Evolutionary conservation across 2,113 vertebrate genomes (phyloP).

Genomic region (Oplegnathus fasciatus): DNA sequence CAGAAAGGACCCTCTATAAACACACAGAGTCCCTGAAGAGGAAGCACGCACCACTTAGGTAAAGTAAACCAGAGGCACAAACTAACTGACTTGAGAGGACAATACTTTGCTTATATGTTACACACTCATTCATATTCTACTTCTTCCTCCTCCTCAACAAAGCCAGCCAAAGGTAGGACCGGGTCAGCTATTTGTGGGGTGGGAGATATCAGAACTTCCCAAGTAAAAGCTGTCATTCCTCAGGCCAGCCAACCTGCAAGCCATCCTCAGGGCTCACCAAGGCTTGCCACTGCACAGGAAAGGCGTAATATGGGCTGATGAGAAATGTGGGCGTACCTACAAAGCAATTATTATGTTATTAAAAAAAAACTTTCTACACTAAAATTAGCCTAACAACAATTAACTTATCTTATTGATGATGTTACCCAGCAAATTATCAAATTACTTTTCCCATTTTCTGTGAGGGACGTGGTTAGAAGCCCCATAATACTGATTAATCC

Average conservation of each 20-base stretch:
- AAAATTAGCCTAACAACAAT: background rate
- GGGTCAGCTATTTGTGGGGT: slow-evolving; percentile 43
- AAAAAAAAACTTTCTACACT: background rate
- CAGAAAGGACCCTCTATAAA: slow-evolving; percentile 64
- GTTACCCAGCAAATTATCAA: slow-evolving; percentile 27
- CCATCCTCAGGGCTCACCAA: background rate
- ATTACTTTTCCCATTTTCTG: slow-evolving; percentile 16
- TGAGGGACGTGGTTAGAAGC: background rate
- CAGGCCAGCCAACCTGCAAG: background rate
- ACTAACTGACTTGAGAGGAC: slow-evolving; percentile 26
- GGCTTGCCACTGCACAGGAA: slow-evolving; percentile 9
- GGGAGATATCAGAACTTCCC: slow-evolving; percentile 23
- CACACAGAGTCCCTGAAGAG: slow-evolving; percentile 55
- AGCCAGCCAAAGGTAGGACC: slow-evolving; percentile 37
- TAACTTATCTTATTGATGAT: slow-evolving; percentile 3
- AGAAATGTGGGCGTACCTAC: background rate
- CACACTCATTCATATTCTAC: slow-evolving; percentile 13
- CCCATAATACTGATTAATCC: slow-evolving; percentile 46
- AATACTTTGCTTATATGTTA: slow-evolving; percentile 55
- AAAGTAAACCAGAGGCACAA: slow-evolving; percentile 59
- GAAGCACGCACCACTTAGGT: slow-evolving; percentile 38
- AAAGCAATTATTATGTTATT: background rate
- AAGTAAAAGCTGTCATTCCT: slow-evolving; percentile 34
- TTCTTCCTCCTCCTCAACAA: slow-evolving; percentile 2
- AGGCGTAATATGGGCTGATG: background rate